Conservation (phyloP, 2,797 vertebrate genomes). For the Poeciliopsis gracilis region DNA sequence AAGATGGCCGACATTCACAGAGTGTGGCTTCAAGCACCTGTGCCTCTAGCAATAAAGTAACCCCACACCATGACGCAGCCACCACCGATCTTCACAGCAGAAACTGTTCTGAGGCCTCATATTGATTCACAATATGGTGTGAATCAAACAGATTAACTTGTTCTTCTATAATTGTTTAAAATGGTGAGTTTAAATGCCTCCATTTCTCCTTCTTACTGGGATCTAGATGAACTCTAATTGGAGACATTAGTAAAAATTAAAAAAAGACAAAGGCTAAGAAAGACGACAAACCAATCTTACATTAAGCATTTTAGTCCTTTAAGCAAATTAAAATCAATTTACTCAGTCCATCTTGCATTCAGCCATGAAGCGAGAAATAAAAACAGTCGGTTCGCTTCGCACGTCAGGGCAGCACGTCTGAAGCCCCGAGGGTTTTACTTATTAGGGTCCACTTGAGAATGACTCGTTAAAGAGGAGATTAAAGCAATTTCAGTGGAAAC, state of each 20-base stretch:
- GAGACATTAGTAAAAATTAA: not conserved
- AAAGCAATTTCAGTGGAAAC: constrained; percentile 49
- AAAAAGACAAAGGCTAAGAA: not conserved
- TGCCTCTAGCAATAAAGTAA: not conserved
- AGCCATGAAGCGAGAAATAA: constrained; percentile 21
- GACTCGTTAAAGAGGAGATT: constrained; percentile 30
- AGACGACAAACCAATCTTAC: not conserved
- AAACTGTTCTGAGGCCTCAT: not conserved
- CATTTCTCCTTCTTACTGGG: not conserved
- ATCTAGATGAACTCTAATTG: not conserved
- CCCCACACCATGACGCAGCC: not conserved
- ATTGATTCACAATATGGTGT: not conserved
- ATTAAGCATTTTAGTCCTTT: not conserved
- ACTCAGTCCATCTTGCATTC: constrained; percentile 6
- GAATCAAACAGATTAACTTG: not conserved
- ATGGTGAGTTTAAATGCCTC: not conserved
- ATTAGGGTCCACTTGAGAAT: constrained; percentile 7
- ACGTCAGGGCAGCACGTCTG: constrained; percentile 1
- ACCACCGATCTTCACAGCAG: not conserved
- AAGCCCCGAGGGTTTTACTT: constrained; percentile 2
- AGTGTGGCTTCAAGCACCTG: not conserved
- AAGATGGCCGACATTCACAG: not conserved
- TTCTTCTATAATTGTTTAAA: not conserved
- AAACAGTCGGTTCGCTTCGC: not conserved
- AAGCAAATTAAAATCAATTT: not conserved